Base-by-base conservation (phyloP, 2,888 invertebrate species). In the Dioctria linearis region DNA sequence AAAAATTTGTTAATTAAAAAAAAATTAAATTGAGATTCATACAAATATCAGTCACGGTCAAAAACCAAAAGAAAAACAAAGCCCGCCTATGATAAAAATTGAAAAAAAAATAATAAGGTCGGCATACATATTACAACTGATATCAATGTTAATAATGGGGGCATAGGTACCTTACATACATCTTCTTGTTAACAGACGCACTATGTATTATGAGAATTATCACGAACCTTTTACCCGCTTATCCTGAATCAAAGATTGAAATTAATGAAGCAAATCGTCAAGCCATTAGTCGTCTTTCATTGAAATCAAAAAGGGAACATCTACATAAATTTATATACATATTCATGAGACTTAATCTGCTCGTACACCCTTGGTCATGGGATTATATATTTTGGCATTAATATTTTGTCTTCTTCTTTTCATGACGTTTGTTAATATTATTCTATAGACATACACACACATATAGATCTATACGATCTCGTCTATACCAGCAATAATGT, bases 261-360 rank as follows among this genome's bases (percentile, higher is more conserved):
- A 69, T 40, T 39, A 69, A 69, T 69, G 69, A 69, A 69, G 69
- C 69, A 69, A 69, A 69, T 69, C 69, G 69, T 39, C 49, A 49
- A 69, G 69, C 69, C 51, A 69, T 69, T 69, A 69, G 9, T n/a
- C 25, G n/a, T 4, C 37, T 61, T 61, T 39, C 37, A 61, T 61
- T 61, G 8, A 39, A 61, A 61, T 51, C 40, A 69, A 69, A 51
- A 51, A 43, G 13, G 5, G 54, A 54, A 54, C 54, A 43, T 69
- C 69, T 51, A 69, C 25, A 25, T 25, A 25, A 25, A 25, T 25
- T 25, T 25, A 25, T 25, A 25, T 25, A 2, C 25, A 69, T 69
- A 51, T 51, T 43, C 69, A 42, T 51, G 51, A 8, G 37, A 37
- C 51, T 8, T n/a, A 54, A n/a, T 11, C 11, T 4, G 9, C 3